phyloP scores from a whole-genome alignment of 2,888 invertebrate genomes.

The Melipona bicolor region DNA sequence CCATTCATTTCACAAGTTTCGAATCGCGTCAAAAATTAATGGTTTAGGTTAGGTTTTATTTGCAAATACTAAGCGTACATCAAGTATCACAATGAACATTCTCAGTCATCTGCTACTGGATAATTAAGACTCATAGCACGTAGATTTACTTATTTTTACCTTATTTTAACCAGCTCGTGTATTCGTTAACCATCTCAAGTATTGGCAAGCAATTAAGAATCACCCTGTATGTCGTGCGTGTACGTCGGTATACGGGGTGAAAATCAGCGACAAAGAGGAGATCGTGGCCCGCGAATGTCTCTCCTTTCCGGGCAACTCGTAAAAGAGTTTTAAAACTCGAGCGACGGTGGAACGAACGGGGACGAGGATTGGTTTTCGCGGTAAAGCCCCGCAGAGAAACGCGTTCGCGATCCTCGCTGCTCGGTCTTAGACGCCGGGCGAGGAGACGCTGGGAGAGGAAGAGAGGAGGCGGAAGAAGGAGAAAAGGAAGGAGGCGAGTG shows the following conservation, averaged over 20 bases:
- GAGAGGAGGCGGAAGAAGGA: neutral
- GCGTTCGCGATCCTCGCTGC: constrained; percentile 61
- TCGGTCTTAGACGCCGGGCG: constrained; percentile 54
- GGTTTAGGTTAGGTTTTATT: too few species aligned
- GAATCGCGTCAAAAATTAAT: too few species aligned
- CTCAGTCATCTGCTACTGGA: too few species aligned
- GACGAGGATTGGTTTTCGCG: constrained; percentile 75
- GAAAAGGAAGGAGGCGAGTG: neutral
- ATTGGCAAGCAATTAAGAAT: too few species aligned
- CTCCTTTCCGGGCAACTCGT: constrained; percentile 70
- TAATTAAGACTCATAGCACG: too few species aligned
- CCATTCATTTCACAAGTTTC: too few species aligned
- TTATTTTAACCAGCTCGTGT: too few species aligned
- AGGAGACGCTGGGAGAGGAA: neutral
- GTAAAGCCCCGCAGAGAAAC: constrained; percentile 69
- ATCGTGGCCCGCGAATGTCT: constrained; percentile 48
- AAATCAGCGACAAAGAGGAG: constrained; percentile 54
- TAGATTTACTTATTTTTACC: too few species aligned
- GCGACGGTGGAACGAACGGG: constrained; percentile 65
- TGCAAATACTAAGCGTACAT: too few species aligned
- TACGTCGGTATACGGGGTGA: constrained; percentile 5
- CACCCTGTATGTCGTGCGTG: too few species aligned
- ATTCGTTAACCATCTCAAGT: too few species aligned
- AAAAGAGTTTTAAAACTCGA: constrained; percentile 71
- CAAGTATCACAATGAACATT: too few species aligned